Conservation (phyloP, 1,140 invertebrate species). For the Panulirus ornatus region DNA sequence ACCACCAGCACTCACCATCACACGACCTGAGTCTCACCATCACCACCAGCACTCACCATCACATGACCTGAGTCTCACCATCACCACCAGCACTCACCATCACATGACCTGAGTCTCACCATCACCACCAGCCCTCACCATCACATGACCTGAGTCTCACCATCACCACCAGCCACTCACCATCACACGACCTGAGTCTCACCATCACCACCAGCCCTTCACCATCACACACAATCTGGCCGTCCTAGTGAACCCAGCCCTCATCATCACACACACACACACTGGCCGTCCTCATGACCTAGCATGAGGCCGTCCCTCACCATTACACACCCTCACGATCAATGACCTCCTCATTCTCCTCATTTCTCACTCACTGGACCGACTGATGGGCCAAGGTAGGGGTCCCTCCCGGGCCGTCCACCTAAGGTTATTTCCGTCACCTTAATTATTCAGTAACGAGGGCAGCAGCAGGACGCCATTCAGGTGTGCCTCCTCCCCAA, state of each 20-base stretch:
- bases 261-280: too few relatives aligned
- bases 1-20: not conserved
- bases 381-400: not conserved
- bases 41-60: not conserved
- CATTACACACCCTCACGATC: not conserved
- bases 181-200: too few relatives aligned
- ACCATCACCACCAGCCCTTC: too few relatives aligned
- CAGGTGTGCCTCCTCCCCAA: too few relatives aligned
- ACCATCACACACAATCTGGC: too few relatives aligned
- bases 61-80: not conserved
- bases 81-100: not conserved
- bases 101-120: not conserved
- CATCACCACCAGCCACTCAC: too few relatives aligned
- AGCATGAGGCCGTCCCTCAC: too few relatives aligned
- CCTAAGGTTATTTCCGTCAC: not conserved
- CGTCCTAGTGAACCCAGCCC: too few relatives aligned
- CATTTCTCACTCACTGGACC: not conserved
- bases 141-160: too few relatives aligned
- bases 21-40: not conserved
- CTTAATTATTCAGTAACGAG: not conserved
- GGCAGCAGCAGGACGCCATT: not conserved
- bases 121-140: too few relatives aligned
- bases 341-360: not conserved
- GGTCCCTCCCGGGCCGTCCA: not conserved
- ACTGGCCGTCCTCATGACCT: too few relatives aligned